A percentile compares a stretch with the other conserved stretches of the same genome.
phyloP scores from a whole-genome alignment of 2,113 vertebrate species.

The Halichoeres trimaculatus region DNA sequence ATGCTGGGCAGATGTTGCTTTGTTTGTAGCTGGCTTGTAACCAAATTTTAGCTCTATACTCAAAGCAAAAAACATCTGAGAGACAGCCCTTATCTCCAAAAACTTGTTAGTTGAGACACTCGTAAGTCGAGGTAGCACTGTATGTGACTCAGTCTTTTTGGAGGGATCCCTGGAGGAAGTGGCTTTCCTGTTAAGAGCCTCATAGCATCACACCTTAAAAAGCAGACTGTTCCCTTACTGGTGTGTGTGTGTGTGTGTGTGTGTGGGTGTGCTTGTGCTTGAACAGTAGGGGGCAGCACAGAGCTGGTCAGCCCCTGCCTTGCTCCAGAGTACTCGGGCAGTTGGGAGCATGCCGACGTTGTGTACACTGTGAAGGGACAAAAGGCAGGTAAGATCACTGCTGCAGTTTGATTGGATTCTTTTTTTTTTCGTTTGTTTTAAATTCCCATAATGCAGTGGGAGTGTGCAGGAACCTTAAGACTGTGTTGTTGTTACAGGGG shows the following conservation, averaged over 20 bases:
- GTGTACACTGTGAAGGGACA: constrained; percentile 89
- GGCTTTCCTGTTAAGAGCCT: no score
- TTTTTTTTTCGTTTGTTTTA: background rate
- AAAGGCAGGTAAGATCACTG: constrained; percentile 85
- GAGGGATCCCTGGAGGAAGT: no score
- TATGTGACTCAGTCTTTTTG: no score
- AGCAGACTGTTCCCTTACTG: no score
- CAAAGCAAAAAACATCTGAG: no score
- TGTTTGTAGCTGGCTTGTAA: no score
- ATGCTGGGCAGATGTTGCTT: no score
- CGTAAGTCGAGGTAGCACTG: no score
- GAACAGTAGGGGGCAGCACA: constrained; percentile 83
- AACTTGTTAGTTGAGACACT: no score
- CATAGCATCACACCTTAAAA: no score
- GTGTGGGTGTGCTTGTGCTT: constrained; percentile 4
- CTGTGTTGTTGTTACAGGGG: constrained; percentile 73
- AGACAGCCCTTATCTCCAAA: no score
- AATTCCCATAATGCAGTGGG: constrained; percentile 22
- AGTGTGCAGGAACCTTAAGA: background rate
- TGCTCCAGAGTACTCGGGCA: constrained; percentile 84
- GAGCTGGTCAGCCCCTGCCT: constrained; percentile 92
- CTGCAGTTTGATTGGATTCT: background rate
- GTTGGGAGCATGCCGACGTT: constrained; percentile 90
- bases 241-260: background rate
- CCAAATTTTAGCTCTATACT: no score